phyloP scores from a whole-genome alignment of 1,140 invertebrate genomes.

The Conopomorpha cramerella region DNA sequence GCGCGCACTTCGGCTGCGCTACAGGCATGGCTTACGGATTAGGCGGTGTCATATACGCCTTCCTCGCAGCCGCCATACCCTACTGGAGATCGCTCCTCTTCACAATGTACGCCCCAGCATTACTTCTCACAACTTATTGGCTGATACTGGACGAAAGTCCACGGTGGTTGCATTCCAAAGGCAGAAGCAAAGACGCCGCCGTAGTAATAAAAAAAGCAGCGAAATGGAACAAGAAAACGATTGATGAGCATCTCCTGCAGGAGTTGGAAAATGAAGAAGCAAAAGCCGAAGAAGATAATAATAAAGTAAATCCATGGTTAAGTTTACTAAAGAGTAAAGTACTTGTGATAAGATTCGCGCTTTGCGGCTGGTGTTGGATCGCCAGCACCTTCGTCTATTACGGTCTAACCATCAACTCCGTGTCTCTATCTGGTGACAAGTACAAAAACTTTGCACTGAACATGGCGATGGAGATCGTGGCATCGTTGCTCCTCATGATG shows the following conservation, averaged over 20 bases:
- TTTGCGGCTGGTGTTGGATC: slow-evolving; percentile 72
- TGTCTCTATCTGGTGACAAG: slow-evolving; percentile 72
- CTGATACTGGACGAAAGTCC: slow-evolving; percentile 35
- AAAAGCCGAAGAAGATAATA: slow-evolving; percentile 5
- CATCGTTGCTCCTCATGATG: slow-evolving; percentile 68
- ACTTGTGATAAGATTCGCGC: slow-evolving; percentile 64
- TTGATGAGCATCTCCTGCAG: slow-evolving; percentile 18
- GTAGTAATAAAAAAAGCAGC: slow-evolving; percentile 22
- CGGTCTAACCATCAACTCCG: slow-evolving; percentile 79
- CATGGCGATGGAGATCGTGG: slow-evolving; percentile 72
- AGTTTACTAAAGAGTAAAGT: slow-evolving; percentile 62
- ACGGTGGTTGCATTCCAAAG: slow-evolving; percentile 70
- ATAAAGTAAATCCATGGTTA: slow-evolving; percentile 34
- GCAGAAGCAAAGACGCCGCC: slow-evolving; percentile 5
- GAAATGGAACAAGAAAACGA: slow-evolving; percentile 30
- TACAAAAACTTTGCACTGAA: slow-evolving; percentile 76
- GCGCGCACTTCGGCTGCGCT: slow-evolving; percentile 32
- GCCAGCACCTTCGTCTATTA: slow-evolving; percentile 78
- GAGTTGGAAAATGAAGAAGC: slow-evolving; percentile 9
- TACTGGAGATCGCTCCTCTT: slow-evolving; percentile 30
- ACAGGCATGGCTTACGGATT: slow-evolving; percentile 36
- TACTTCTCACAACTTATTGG: slow-evolving; percentile 34
- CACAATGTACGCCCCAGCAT: slow-evolving; percentile 23
- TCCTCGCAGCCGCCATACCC: slow-evolving; percentile 17
- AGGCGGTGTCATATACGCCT: slow-evolving; percentile 31